Base-by-base conservation (phyloP, 2,888 invertebrate species). In the Coenonympha arcania region DNA sequence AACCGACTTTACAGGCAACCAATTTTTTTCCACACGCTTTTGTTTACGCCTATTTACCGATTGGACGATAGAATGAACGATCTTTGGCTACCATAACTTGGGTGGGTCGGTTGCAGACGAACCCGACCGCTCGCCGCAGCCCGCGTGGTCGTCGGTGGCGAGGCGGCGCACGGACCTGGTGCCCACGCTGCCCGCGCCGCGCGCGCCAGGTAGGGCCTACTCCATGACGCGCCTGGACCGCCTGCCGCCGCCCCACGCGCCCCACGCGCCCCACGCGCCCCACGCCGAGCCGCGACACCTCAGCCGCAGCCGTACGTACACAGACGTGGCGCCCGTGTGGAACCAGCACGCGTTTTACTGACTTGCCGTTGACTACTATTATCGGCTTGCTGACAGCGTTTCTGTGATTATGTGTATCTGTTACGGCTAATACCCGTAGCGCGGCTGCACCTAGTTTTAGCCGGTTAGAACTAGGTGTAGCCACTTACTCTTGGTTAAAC, bases 141-240 rank as follows among this genome's bases (percentile, higher is more conserved):
- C 90, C 52, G 88, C 90, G 79, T 93, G 92, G 89, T 90, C 91
- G 61, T 92, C 93, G 59, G 93, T 93, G 71, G 94, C 93, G 68
- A 90, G 95, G 66, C 90, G 94, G 68, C 93, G 94, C 84, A 95
- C 95, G 58, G 95, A 96, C 89, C 89, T 96, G 75, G 93, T 95
- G 88, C 96, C 96, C 60, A 95, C 95, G 65, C 90, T 94, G 79
- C 95, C 95, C 64, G 91, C 82, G 36, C 76, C 81, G 42, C 76
- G 84, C 58, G 78, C 81, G 56, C 83, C 85, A 84, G 86, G 85
- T 85, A 95, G 95, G 90, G 95, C 95, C 73, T 93, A 93, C 88
- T 95, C 95, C 80, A 95, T 96, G 95, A 93, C 95, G 73, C 92
- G 96, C 67, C 91, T 96, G 88, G 96, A 96, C 90, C 69, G 69